Percentiles rank a stretch among this genome's conserved stretches.
Conservation (phyloP, 2,113 vertebrate species). For the Pteruthius melanotis region DNA sequence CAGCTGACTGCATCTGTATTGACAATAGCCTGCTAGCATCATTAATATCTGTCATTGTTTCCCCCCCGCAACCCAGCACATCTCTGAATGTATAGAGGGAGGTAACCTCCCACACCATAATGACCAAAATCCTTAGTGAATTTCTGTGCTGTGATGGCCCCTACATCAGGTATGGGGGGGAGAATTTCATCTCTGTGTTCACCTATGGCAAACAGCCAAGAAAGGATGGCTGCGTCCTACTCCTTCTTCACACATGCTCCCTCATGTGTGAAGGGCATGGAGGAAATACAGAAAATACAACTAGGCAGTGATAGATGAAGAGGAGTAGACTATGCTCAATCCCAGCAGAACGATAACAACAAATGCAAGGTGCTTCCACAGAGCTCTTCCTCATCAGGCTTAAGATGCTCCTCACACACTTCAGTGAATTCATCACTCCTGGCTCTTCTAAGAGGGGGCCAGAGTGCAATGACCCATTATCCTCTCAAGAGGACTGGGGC, state of each 20-base stretch:
- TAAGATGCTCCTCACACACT: neutral
- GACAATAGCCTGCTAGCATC: neutral
- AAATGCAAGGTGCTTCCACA: neutral
- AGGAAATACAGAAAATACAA: neutral
- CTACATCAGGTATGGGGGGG: accelerated
- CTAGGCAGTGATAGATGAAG: neutral
- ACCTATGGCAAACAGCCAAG: neutral
- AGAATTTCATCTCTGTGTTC: neutral
- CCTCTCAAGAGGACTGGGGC: neutral
- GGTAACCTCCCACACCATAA: neutral
- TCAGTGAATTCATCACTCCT: neutral
- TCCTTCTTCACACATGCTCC: neutral
- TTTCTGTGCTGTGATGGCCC: neutral
- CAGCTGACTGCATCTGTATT: slow-evolving; percentile 4
- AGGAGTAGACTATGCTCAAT: neutral
- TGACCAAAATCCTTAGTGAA: neutral
- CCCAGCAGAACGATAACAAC: neutral
- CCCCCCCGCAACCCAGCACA: neutral
- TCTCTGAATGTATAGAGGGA: neutral
- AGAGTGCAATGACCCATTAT: neutral
- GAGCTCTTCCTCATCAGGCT: neutral
- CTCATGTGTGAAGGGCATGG: neutral
- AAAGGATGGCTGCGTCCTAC: neutral
- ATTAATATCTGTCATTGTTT: neutral
- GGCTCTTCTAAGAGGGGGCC: neutral